Evolutionary conservation across 1,140 invertebrate species (phyloP).

Genomic region (Oryctes rhinoceros): DNA sequence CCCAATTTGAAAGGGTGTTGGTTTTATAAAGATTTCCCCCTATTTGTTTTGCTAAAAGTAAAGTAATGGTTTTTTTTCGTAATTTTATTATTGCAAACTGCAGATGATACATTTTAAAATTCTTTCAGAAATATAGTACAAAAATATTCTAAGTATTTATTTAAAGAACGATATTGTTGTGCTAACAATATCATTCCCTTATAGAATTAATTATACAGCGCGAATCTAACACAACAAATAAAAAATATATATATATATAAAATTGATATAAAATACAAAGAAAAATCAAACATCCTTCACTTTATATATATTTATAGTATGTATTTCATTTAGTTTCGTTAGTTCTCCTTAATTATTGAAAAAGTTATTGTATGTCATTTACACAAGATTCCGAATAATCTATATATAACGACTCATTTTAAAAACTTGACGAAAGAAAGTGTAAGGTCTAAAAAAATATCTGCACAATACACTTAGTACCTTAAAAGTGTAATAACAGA

Average conservation of each 20-base stretch:
- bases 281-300: conserved; percentile 3
- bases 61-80: not conserved
- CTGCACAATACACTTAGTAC: no score
- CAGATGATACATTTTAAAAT: conserved; percentile 14
- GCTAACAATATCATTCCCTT: not conserved
- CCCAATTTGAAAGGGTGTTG: no score
- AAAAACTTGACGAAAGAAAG: no score
- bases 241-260: not conserved
- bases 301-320: conserved; percentile 33
- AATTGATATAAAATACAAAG: conserved; percentile 23
- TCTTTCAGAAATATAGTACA: conserved; percentile 25
- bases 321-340: not conserved
- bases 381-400: not conserved
- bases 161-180: not conserved
- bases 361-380: not conserved
- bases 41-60: not conserved
- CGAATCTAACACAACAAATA: conserved; percentile 15
- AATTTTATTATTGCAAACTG: conserved; percentile 33
- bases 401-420: no score
- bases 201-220: conserved; percentile 26
- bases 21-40: no score
- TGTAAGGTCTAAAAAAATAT: no score
- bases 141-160: conserved; percentile 33
- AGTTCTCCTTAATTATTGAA: not conserved
- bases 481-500: no score